These are phyloP conservation scores for Acanthis flammea DNA, from an alignment of 2,797 vertebrate genomes.

Conservation along the genomic window DNA sequence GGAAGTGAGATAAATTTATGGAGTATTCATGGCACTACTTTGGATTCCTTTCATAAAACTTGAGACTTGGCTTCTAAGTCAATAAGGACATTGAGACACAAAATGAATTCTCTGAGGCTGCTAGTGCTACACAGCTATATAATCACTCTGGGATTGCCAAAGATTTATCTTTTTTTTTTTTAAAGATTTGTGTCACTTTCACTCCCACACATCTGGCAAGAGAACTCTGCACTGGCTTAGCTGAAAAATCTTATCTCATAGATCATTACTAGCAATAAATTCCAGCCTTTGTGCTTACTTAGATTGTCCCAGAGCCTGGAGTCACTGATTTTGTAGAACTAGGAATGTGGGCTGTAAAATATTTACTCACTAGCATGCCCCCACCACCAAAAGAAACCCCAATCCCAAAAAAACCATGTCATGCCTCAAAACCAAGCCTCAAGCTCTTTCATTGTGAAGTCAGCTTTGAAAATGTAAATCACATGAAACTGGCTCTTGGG, in stretches of 20 bases:
- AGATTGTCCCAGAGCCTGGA: not conserved
- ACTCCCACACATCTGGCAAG: constrained; percentile 66
- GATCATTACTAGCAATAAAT: constrained; percentile 59
- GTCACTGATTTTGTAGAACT: not conserved
- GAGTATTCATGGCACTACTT: not conserved
- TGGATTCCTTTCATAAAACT: not conserved
- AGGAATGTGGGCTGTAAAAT: constrained; percentile 26
- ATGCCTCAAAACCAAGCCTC: not conserved
- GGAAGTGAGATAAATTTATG: constrained; percentile 25
- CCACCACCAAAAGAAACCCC: not conserved
- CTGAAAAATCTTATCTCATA: constrained; percentile 61
- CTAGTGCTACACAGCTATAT: not conserved
- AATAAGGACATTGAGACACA: not conserved
- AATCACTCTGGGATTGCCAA: constrained; percentile 26
- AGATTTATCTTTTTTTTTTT: not conserved
- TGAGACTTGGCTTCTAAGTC: not conserved
- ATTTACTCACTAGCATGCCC: constrained; percentile 5
- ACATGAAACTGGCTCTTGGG: not conserved
- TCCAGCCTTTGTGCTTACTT: constrained; percentile 50
- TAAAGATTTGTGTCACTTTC: constrained; percentile 56
- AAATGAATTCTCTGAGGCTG: constrained; percentile 10
- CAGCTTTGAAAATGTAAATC: constrained; percentile 36
- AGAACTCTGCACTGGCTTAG: constrained; percentile 4
- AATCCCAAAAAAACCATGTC: not conserved
- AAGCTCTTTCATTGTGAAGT: constrained; percentile 1